Percentiles rank a stretch among this genome's conserved stretches.
phyloP scores from a whole-genome alignment of 2,888 invertebrate genomes.

The Aleiodes alternator region DNA sequence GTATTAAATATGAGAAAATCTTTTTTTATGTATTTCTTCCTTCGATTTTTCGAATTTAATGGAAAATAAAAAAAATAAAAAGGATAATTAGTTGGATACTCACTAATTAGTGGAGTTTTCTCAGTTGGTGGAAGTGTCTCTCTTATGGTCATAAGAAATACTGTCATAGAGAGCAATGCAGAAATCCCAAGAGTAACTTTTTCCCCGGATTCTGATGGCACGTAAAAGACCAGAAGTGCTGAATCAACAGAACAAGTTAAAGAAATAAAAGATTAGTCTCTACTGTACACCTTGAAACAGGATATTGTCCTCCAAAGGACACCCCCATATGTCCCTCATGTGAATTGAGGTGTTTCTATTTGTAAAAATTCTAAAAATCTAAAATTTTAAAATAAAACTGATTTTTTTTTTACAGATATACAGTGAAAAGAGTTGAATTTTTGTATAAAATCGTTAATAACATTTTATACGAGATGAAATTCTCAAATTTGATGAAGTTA shows the following conservation, averaged over 20 bases:
- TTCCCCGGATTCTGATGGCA: slow-evolving; percentile 91
- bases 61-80: background rate
- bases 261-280: slow-evolving; percentile 25
- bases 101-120: slow-evolving; percentile 91
- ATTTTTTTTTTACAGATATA: no score
- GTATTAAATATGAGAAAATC: no score
- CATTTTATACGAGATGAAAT: no score
- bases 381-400: no score
- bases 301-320: slow-evolving; percentile 8
- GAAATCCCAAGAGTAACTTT: slow-evolving; percentile 92
- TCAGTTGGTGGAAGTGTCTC: slow-evolving; percentile 91
- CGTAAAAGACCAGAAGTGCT: slow-evolving; percentile 91
- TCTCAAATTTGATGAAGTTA: no score
- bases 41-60: background rate
- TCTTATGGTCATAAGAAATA: slow-evolving; percentile 91
- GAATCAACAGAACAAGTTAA: slow-evolving; percentile 61
- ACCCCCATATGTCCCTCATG: background rate
- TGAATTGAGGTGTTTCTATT: background rate
- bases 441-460: no score
- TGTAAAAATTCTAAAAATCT: no score
- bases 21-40: no score
- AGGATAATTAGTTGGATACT: slow-evolving; percentile 70
- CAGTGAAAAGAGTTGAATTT: no score
- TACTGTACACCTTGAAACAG: background rate
- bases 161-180: slow-evolving; percentile 91